phyloP scores from a whole-genome alignment of 2,888 invertebrate genomes.

The Fabriciana adippe region DNA sequence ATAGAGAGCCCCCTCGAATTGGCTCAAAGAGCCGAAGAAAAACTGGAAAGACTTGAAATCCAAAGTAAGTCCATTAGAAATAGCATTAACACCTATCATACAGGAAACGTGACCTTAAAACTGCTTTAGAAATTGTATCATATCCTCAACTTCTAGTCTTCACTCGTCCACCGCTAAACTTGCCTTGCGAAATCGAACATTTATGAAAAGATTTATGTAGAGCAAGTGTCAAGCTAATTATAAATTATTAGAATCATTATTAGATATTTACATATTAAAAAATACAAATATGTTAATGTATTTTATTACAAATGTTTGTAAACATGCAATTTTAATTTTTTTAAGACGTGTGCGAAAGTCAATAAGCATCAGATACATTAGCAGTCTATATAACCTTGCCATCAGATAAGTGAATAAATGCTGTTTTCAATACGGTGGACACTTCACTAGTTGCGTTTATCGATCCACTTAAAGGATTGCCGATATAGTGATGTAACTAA shows the following conservation, averaged over 20 bases:
- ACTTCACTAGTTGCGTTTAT: constrained; percentile 45
- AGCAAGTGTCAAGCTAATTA: constrained; percentile 10
- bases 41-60: constrained; percentile 85
- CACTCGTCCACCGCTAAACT: constrained; percentile 13
- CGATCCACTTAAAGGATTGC: constrained; percentile 46
- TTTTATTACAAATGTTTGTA: no score
- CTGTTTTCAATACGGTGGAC: constrained; percentile 47
- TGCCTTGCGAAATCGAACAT: constrained; percentile 26
- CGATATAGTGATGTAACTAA: constrained; percentile 40
- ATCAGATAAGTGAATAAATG: constrained; percentile 59
- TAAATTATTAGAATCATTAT: constrained; percentile 1
- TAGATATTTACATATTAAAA: no score
- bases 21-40: constrained; percentile 80
- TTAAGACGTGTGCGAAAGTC: constrained; percentile 15
- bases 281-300: no score
- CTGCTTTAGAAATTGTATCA: constrained; percentile 38
- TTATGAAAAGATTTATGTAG: constrained; percentile 23
- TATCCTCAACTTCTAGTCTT: constrained; percentile 38
- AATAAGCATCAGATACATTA: constrained; percentile 25
- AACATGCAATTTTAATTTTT: background rate
- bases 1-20: constrained; percentile 89
- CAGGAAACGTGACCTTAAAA: constrained; percentile 35
- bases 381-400: constrained; percentile 40
- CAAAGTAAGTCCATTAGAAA: constrained; percentile 82
- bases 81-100: constrained; percentile 26